Conservation (phyloP, 92 coral and sea anemone species). For the Porites lobata region DNA sequence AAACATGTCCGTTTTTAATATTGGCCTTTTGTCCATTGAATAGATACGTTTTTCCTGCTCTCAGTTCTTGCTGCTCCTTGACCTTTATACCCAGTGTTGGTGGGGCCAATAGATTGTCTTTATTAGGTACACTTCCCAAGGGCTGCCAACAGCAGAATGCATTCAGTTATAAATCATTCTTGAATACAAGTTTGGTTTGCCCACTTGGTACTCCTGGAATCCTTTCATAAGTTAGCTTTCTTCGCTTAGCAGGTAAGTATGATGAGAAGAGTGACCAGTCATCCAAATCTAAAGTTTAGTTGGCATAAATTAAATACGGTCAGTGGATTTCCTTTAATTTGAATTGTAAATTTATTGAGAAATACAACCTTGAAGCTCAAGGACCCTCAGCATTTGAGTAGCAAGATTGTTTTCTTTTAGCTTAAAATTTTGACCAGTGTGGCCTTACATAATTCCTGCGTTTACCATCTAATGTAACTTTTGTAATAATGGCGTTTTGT, state of each 20-base stretch:
- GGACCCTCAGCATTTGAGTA: too few species aligned
- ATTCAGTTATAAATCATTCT: constrained; percentile 26
- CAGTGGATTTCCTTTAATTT: neutral
- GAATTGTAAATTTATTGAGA: too few species aligned
- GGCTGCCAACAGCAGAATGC: neutral
- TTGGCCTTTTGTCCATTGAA: neutral
- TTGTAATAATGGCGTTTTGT: too few species aligned
- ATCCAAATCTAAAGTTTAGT: constrained; percentile 13
- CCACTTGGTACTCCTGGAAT: constrained; percentile 92
- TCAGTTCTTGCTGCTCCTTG: neutral
- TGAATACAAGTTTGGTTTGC: constrained; percentile 90
- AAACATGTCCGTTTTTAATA: neutral
- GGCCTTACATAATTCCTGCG: too few species aligned
- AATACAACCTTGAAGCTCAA: too few species aligned
- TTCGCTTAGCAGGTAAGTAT: constrained; percentile 63
- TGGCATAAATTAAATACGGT: neutral
- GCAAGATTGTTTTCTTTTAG: too few species aligned
- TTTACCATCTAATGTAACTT: too few species aligned
- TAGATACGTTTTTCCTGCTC: neutral
- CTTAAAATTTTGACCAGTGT: too few species aligned
- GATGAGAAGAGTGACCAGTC: constrained; percentile 74
- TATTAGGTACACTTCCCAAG: neutral
- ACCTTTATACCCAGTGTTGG: neutral
- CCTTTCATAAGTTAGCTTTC: constrained; percentile 82
- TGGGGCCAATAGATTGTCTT: neutral